Evolutionary conservation across 2,888 invertebrate species (phyloP).

Genomic region (Apamea crenata): DNA sequence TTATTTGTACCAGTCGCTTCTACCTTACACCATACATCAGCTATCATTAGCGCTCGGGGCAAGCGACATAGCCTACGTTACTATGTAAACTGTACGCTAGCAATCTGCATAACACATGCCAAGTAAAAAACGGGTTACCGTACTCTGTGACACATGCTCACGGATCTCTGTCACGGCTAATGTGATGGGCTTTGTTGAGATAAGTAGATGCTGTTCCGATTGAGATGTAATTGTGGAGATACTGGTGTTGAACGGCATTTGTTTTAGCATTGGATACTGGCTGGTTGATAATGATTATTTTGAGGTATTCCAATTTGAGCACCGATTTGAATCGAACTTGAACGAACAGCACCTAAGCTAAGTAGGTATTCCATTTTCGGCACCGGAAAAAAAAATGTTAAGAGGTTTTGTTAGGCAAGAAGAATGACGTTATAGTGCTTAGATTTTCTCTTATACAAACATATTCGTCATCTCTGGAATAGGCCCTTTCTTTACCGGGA

Average conservation of each 20-base stretch:
- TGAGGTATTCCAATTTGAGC: neutral
- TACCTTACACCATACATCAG: slow-evolving; percentile 54
- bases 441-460: neutral
- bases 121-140: slow-evolving; percentile 63
- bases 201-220: slow-evolving; percentile 37
- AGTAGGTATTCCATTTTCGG: neutral
- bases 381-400: neutral
- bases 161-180: slow-evolving; percentile 38
- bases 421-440: neutral
- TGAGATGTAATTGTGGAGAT: slow-evolving; percentile 39
- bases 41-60: slow-evolving; percentile 75
- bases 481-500: slow-evolving; percentile 6
- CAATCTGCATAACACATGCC: slow-evolving; percentile 74
- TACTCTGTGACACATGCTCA: slow-evolving; percentile 56
- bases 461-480: neutral
- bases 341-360: neutral
- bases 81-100: slow-evolving; percentile 70
- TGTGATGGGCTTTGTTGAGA: slow-evolving; percentile 46
- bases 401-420: neutral
- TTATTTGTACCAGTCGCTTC: neutral
- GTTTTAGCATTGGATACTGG: neutral
- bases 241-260: neutral
- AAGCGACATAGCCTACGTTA: slow-evolving; percentile 70
- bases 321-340: neutral
- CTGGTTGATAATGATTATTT: neutral